Evolutionary conservation across 2,888 invertebrate species (phyloP), one percentile per base, ranked within the genome.

Genomic region (Osmoderma eremita): DNA sequence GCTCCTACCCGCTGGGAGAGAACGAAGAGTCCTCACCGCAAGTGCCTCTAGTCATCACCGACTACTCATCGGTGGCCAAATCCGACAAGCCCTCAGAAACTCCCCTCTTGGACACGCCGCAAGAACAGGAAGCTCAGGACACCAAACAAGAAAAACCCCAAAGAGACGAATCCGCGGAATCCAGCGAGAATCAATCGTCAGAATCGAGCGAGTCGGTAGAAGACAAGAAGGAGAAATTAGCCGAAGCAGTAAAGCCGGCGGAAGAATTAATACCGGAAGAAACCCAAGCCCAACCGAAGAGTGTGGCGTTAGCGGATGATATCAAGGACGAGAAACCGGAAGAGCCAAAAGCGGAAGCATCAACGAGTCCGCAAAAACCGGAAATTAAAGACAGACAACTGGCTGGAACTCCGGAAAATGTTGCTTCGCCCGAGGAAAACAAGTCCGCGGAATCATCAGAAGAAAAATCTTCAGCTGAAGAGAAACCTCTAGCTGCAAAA

Each of bases 1-100:
- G 86, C 76, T 86, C 88, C 41, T 86, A 87, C 85, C 90, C 90
- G 56, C 82, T 90, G 48, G 88, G 86, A 41, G 88, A 88, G 67
- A 80, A 81, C 41, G 78, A 78, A 63, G 71, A 73, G 51, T 67
- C 70, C 6, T 70, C 77, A 69, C 69, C 77, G 10, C 73, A 74
- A 63, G 78, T 78, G 61, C 83, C 82, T 45, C 77, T 81, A 67
- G 82, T 82, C 72, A 82, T 81, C 69, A 78, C 82, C 42, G 83
- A 83, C 72, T 80, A 82, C 74, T 78, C 83, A 10, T 78, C 80
- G 41, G 82, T 82, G 8, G 79, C 80, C 12, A 79, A 82, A 71
- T 75, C 76, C 12, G 78, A 82, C 15, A 30, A 71, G 65, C n/a
- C 71, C 5, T 30, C 45, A 17, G 30, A 45, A 48, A 45, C 45